These are phyloP conservation scores for Riptortus pedestris DNA, from an alignment of 1,140 invertebrate species.

Conservation along the genomic window DNA sequence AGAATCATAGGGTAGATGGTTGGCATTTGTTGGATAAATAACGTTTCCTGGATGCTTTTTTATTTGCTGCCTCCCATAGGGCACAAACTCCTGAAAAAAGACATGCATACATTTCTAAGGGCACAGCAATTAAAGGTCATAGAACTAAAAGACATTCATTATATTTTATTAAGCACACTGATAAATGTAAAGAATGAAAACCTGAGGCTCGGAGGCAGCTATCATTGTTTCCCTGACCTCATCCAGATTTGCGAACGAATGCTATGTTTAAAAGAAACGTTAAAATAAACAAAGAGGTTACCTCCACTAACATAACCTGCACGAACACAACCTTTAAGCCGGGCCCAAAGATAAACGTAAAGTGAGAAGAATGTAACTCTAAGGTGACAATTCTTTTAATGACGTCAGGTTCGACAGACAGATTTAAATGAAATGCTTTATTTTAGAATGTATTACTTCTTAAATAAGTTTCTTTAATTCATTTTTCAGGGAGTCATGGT, in stretches of 20 bases:
- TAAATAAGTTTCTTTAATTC: too few relatives aligned
- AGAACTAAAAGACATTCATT: not conserved
- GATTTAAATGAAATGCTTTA: too few relatives aligned
- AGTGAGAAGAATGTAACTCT: too few relatives aligned
- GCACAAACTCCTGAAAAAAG: conserved; percentile 68
- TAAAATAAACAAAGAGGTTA: not conserved
- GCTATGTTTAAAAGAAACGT: conserved; percentile 9
- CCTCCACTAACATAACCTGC: too few relatives aligned
- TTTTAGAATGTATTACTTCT: too few relatives aligned
- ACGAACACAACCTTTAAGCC: too few relatives aligned
- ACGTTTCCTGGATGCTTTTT: conserved; percentile 61
- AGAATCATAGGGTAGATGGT: conserved; percentile 43
- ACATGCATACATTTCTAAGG: not conserved
- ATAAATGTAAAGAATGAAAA: conserved; percentile 32
- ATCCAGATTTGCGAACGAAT: conserved; percentile 34
- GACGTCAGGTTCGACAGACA: too few relatives aligned
- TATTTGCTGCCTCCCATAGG: conserved; percentile 72
- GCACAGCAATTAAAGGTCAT: not conserved
- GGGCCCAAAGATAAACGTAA: too few relatives aligned
- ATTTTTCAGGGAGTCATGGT: too few relatives aligned
- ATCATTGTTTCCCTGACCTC: conserved; percentile 54
- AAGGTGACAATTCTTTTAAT: too few relatives aligned
- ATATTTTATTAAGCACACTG: not conserved
- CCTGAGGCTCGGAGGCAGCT: conserved; percentile 70
- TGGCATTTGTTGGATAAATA: conserved; percentile 35